phyloP scores from a whole-genome alignment of 2,113 vertebrate genomes.

The Nyctereutes procyonoides region DNA sequence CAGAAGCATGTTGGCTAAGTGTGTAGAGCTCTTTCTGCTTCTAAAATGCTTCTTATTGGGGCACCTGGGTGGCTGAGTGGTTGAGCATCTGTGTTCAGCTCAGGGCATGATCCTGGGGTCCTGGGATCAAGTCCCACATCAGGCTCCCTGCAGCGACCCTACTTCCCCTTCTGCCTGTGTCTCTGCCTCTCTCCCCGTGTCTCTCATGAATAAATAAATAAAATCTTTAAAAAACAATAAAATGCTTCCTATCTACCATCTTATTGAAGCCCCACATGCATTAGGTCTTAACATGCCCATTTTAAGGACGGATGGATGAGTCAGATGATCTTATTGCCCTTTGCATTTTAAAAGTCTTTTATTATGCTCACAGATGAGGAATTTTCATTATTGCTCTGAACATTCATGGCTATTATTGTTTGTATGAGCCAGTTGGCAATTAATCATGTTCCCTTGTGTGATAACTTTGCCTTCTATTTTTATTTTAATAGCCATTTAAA shows the following conservation, averaged over 20 bases:
- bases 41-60: background rate
- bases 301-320: background rate
- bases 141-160: too few relatives aligned
- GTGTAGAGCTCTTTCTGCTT: background rate
- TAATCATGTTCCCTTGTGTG: background rate
- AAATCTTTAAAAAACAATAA: too few relatives aligned
- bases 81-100: too few relatives aligned
- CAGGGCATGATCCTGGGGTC: too few relatives aligned
- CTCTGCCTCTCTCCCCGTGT: too few relatives aligned
- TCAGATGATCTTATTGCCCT: background rate
- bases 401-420: background rate
- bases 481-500: constrained; percentile 24
- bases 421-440: background rate
- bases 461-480: background rate
- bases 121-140: too few relatives aligned
- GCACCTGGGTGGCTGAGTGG: too few relatives aligned
- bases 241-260: background rate
- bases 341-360: background rate
- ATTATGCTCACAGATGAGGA: background rate
- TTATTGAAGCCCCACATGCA: background rate
- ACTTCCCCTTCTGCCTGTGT: too few relatives aligned
- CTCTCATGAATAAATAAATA: too few relatives aligned
- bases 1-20: background rate
- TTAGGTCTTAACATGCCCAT: background rate
- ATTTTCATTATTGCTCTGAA: background rate